phyloP scores from a whole-genome alignment of 2,113 vertebrate genomes.

The Saccopteryx bilineata region DNA sequence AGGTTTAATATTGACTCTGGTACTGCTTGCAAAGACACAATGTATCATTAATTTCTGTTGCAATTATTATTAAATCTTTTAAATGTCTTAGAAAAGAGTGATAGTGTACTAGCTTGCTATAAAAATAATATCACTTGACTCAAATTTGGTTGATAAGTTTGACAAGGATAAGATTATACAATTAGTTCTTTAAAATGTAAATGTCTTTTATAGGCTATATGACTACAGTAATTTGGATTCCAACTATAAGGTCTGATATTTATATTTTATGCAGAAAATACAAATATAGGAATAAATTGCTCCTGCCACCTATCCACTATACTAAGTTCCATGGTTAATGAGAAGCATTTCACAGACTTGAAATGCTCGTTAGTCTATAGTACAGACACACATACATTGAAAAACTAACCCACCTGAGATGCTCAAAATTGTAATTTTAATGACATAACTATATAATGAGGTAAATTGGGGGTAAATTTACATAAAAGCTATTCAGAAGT shows the following conservation, averaged over 20 bases:
- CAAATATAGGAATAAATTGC: background rate
- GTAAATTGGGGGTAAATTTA: background rate
- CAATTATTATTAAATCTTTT: background rate
- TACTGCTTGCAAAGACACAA: background rate
- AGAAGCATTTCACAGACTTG: background rate
- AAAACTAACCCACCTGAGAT: background rate
- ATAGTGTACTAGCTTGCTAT: background rate
- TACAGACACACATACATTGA: background rate
- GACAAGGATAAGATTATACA: background rate
- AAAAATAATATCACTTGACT: background rate
- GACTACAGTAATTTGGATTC: background rate
- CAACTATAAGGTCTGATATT: background rate
- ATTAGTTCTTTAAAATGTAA: background rate
- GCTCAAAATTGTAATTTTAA: background rate
- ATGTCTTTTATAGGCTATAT: background rate
- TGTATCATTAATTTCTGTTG: background rate
- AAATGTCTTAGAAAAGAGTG: background rate
- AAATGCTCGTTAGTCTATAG: background rate
- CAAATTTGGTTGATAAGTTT: background rate
- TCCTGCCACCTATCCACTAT: background rate
- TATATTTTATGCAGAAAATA: slow-evolving; percentile 7
- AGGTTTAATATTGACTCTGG: background rate
- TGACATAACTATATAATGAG: background rate
- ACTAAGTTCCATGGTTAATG: background rate
- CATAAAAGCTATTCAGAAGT: background rate